Evolutionary conservation across 2,888 invertebrate species (phyloP).

Genomic region (Coenonympha glycerion): DNA sequence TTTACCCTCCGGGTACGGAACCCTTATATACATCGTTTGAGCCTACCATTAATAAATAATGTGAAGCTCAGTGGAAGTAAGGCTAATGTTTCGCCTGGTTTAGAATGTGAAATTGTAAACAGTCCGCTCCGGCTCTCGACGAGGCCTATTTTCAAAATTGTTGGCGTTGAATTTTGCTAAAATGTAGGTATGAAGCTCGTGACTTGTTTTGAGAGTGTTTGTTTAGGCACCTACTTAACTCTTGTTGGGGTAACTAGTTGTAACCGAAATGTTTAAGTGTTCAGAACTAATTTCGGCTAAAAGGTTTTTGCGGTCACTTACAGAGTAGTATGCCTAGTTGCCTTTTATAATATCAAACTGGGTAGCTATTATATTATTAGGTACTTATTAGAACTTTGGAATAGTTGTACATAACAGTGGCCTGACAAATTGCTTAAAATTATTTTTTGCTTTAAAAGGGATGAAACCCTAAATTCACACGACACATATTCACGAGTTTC

Average conservation of each 20-base stretch:
- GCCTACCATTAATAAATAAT: too few relatives aligned
- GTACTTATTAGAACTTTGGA: neutral
- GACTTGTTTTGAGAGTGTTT: slow-evolving; percentile 35
- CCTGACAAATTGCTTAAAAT: too few relatives aligned
- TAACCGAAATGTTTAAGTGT: slow-evolving; percentile 15
- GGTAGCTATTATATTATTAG: neutral
- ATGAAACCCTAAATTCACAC: too few relatives aligned
- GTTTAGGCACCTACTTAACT: slow-evolving; percentile 28
- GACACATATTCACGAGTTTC: too few relatives aligned
- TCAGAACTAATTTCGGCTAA: slow-evolving; percentile 10
- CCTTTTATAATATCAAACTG: slow-evolving; percentile 5
- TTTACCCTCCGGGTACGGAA: too few relatives aligned
- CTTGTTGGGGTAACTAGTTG: slow-evolving; percentile 30
- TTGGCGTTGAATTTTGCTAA: slow-evolving; percentile 40
- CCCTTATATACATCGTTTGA: too few relatives aligned
- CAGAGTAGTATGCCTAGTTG: slow-evolving; percentile 4
- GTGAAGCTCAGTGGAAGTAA: neutral
- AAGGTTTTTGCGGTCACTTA: slow-evolving; percentile 14
- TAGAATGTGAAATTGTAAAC: slow-evolving; percentile 5
- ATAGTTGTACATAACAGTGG: too few relatives aligned
- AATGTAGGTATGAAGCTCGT: slow-evolving; percentile 40
- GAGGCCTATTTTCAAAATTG: slow-evolving; percentile 37
- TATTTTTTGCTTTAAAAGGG: too few relatives aligned
- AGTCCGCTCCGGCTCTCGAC: slow-evolving; percentile 23
- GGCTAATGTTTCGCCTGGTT: neutral